Conservation (phyloP, 2,888 invertebrate genomes). For the Cantharis flavilabris region DNA sequence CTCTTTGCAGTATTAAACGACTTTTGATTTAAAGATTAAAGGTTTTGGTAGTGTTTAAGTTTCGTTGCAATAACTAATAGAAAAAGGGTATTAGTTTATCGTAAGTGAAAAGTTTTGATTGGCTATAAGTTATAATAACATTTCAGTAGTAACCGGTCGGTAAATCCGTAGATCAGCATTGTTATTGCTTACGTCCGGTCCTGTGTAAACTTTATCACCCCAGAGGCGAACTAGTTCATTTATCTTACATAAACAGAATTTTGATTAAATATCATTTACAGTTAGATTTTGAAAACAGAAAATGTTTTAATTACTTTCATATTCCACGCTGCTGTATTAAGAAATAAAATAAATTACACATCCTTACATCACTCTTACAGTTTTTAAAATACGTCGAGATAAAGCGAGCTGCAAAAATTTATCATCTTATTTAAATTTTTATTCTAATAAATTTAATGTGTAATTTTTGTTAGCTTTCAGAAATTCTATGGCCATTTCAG, state of each 20-base stretch:
- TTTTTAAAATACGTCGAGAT: background rate
- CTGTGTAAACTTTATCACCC: slow-evolving; percentile 20
- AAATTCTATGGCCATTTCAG: background rate
- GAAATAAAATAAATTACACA: background rate
- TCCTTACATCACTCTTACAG: background rate
- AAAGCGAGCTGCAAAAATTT: background rate
- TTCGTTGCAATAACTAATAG: background rate
- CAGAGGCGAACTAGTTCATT: slow-evolving; percentile 10
- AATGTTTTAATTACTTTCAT: background rate
- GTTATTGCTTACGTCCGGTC: slow-evolving; percentile 23
- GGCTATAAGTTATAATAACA: slow-evolving; percentile 8
- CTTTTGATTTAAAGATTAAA: background rate
- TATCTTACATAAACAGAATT: slow-evolving; percentile 12
- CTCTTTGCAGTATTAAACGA: background rate
- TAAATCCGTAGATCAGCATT: slow-evolving; percentile 13
- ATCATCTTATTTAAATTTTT: background rate
- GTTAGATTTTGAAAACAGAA: background rate
- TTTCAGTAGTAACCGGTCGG: slow-evolving; percentile 4
- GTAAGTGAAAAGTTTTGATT: slow-evolving; percentile 20
- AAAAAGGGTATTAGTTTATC: slow-evolving; percentile 5
- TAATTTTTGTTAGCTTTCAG: background rate
- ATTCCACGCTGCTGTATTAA: background rate
- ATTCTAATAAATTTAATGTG: background rate
- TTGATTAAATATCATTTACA: slow-evolving; percentile 4
- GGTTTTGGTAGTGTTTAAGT: background rate